Conservation (phyloP, 2,888 invertebrate genomes). For the Meteorus colon region DNA sequence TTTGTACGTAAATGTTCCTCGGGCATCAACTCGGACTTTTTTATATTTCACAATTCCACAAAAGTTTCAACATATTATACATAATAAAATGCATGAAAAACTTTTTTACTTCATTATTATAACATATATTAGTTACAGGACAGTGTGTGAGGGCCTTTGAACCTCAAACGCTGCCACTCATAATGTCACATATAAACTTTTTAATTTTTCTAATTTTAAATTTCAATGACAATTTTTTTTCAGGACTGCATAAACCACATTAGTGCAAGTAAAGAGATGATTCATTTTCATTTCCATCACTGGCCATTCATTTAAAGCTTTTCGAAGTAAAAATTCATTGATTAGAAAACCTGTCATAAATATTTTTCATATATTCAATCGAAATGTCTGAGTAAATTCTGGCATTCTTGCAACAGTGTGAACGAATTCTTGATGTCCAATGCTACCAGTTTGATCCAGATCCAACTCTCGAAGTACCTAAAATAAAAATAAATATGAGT, state of each 20-base stretch:
- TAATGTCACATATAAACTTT: not conserved
- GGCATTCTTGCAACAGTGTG: slow-evolving; percentile 78
- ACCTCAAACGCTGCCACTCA: not conserved
- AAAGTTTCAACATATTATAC: slow-evolving; percentile 3
- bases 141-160: not conserved
- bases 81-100: not conserved
- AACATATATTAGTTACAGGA: not conserved
- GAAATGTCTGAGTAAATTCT: slow-evolving; percentile 78
- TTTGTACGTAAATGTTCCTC: no score
- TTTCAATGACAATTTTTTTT: no score
- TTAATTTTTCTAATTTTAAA: no score
- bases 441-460: slow-evolving; percentile 76
- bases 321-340: no score
- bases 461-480: slow-evolving; percentile 80
- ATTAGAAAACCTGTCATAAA: no score
- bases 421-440: slow-evolving; percentile 78
- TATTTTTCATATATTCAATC: slow-evolving; percentile 67
- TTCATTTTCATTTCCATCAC: no score
- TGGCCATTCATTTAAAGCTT: no score
- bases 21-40: no score
- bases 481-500: slow-evolving; percentile 27
- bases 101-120: not conserved
- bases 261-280: no score
- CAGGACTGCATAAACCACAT: no score
- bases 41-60: not conserved